Evolutionary conservation across 2,113 vertebrate species (phyloP), one percentile per base, ranked within the genome.

Genomic region (Gadus macrocephalus): DNA sequence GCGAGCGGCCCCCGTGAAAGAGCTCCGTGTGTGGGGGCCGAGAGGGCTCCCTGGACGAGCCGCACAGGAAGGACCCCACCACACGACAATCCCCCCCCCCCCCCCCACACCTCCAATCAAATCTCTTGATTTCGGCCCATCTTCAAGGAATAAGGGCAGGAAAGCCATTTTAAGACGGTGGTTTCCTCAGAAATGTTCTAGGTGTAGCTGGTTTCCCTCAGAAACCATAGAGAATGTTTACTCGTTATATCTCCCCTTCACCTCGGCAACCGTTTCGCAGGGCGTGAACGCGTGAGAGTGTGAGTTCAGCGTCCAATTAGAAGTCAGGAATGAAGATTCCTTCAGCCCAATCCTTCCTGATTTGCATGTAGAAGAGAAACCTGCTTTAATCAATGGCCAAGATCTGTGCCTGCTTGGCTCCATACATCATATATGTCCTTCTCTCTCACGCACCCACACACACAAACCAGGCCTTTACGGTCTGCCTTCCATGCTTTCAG

Each of bases 401-500:
- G 73, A 78, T 85, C 70, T 76, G 42, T 53, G 62, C 74, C 68
- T 83, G 78, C 56, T 75, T 81, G 83, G 75, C 78, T 82, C 74
- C 53, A 9, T 63, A 56, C 14, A 4, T 56, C 55, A 4, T 17
- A 4, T 17, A 25, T 25, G 25, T 25, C 25, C 25, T 66, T 76
- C 53, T 55, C 56, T 53, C 42, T 66, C 31, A 19, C 69, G 16
- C 27, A 15, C 70, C 8, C 42, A 49, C 42, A 49, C 42, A 12
- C 71, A 68, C 79, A 83, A 58, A 71, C 63, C 42, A 49, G 62
- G 73, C 63, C 78, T 77, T 85, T 79, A 69, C 78, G 66, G 72
- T 31, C 70, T 74, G 72, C 80, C 68, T 66, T 84, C 75, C 82
- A 69, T 75, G 78, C 74, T 79, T 87, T 82, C 77, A 84, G 74